These are phyloP conservation scores for Danionella cerebrum DNA, from an alignment of 2,113 vertebrate species.

Conservation along the genomic window DNA sequence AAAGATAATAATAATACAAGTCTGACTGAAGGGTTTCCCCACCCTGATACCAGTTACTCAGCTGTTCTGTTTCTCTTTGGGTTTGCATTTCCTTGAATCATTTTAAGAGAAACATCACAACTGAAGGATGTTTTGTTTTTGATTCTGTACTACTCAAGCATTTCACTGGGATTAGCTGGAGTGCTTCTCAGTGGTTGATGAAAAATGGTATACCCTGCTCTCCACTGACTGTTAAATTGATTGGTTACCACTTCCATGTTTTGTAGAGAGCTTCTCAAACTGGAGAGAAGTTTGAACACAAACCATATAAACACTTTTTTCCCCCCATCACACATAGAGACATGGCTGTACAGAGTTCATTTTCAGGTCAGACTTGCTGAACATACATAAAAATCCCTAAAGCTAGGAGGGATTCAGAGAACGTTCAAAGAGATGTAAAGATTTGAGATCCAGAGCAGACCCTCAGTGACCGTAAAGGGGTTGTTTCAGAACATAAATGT, in stretches of 20 bases:
- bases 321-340: neutral
- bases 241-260: no score
- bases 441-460: neutral
- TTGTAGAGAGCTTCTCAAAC: neutral
- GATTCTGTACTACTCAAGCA: neutral
- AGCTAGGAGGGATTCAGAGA: neutral
- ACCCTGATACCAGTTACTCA: neutral
- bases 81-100: neutral
- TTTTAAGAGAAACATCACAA: slow-evolving; percentile 9
- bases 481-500: no score
- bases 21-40: neutral
- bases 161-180: neutral
- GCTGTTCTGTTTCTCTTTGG: neutral
- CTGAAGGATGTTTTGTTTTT: no score
- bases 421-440: neutral
- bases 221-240: no score
- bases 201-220: neutral
- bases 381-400: neutral
- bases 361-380: neutral
- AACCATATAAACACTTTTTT: neutral
- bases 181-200: neutral
- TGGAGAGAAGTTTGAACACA: neutral
- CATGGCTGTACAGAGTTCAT: neutral
- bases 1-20: no score
- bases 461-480: no score